Evolutionary conservation across 1,140 invertebrate species (phyloP), one percentile per base, ranked within the genome.

Genomic region (Anoplophora glabripennis): DNA sequence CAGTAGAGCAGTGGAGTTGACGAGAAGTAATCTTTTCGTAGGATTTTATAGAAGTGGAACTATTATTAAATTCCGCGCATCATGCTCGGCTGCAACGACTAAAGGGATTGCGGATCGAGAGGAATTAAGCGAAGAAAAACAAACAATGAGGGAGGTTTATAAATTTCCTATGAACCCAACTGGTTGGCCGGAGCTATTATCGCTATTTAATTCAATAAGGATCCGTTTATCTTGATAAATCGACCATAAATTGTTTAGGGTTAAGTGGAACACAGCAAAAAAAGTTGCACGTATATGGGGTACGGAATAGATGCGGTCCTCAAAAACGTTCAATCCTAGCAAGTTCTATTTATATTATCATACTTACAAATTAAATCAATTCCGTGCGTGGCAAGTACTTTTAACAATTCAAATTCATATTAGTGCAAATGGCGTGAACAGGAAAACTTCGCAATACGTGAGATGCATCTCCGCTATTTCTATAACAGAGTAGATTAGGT

Each of bases 181-280:
- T 38, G 59, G 33, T 68, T 55, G 54, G 59, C 53, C 66, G 36
- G 35, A 47, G 54, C 67, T 59, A 69, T 69, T 69, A 69, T 66
- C 67, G 61, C 60, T 59, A 63, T 69, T 69, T 69, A 69, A 69
- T 69, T 69, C 67, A 69, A 69, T 69, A 65, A 69, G 62, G 62
- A 60, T 65, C 59, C 61, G 60, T 67, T 66, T 69, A 69, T 69
- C 67, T 62, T 65, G 67, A 69, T 69, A 69, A 69, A 69, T 69
- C 59, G 67, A 56, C 64, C 57, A 69, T 69, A 67, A 69, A 69
- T 69, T 69, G 67, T 69, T 65, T 64, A 58, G 67, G 62, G 53
- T 61, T 66, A 66, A 66, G 57, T 54, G 40, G 56, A 37, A 37
- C 10, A 45, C 14, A 40, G 57, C 33, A 59, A 54, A 54, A 54